These are phyloP conservation scores for Scaptomyza flava DNA, from an alignment of 2,888 invertebrate species.

Conservation along the genomic window DNA sequence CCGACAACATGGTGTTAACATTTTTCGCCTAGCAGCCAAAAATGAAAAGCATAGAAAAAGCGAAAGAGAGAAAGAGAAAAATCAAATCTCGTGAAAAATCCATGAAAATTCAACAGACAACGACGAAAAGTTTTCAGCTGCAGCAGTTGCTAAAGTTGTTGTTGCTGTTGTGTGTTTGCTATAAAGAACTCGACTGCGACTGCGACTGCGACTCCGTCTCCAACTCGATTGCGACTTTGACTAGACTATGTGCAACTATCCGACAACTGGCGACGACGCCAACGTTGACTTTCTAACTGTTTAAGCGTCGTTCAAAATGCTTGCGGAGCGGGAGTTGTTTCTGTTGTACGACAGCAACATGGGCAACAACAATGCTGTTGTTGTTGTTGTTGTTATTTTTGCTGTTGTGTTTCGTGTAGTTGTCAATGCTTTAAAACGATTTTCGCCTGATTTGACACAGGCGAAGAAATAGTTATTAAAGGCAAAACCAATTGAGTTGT, in stretches of 20 bases:
- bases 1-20: slow-evolving; percentile 76
- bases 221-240: neutral
- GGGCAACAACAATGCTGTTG: slow-evolving; percentile 38
- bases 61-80: slow-evolving; percentile 15
- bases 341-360: slow-evolving; percentile 37
- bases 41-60: slow-evolving; percentile 26
- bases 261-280: slow-evolving; percentile 16
- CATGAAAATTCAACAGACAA: slow-evolving; percentile 72
- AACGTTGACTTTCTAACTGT: slow-evolving; percentile 75
- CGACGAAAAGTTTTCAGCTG: slow-evolving; percentile 51
- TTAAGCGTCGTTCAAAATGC: slow-evolving; percentile 62
- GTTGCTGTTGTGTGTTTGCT: slow-evolving; percentile 36
- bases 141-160: slow-evolving; percentile 25
- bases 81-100: slow-evolving; percentile 73
- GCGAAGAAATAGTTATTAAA: slow-evolving; percentile 66
- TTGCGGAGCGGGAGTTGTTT: slow-evolving; percentile 59
- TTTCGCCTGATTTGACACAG: slow-evolving; percentile 77
- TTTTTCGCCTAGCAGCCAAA: slow-evolving; percentile 65
- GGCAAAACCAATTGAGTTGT: slow-evolving; percentile 75
- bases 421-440: slow-evolving; percentile 77
- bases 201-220: slow-evolving; percentile 36
- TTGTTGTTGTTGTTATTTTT: slow-evolving; percentile 17
- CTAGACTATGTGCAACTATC: neutral
- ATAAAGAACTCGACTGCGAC: slow-evolving; percentile 69
- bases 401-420: slow-evolving; percentile 64